A percentile compares a stretch with the other conserved stretches of the same genome.
Conservation (phyloP, 2,888 invertebrate genomes). For the Steromphala cineraria region DNA sequence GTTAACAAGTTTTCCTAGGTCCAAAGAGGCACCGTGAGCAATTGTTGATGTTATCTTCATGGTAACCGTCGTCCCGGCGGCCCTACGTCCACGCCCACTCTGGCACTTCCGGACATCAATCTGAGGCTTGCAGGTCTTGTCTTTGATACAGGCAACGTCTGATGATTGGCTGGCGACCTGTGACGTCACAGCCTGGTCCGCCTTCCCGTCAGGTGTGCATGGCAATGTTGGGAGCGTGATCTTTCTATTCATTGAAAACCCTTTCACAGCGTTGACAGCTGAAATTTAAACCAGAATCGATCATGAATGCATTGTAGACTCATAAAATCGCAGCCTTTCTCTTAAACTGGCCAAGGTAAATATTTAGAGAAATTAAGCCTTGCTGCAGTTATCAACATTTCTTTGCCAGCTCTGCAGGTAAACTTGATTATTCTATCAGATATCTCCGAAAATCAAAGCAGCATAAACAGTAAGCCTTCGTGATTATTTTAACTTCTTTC, state of each 20-base stretch:
- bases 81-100: background rate
- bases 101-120: background rate
- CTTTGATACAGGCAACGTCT: background rate
- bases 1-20: background rate
- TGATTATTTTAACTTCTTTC: too few species aligned
- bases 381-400: too few species aligned
- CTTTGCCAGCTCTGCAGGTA: too few species aligned
- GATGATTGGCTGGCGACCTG: slow-evolving; percentile 2
- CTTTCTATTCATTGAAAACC: background rate
- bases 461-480: too few species aligned
- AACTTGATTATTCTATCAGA: too few species aligned
- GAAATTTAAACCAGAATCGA: background rate
- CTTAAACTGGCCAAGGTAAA: too few species aligned
- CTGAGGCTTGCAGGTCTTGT: background rate
- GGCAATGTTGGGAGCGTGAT: background rate
- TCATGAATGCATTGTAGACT: too few species aligned
- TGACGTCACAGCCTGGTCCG: background rate
- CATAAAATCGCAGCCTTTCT: too few species aligned
- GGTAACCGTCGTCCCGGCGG: background rate
- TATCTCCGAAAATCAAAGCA: too few species aligned
- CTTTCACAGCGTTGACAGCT: background rate
- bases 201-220: background rate
- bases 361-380: too few species aligned
- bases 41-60: background rate
- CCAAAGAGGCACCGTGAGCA: background rate